Evolutionary conservation across 2,113 vertebrate species (phyloP), one percentile per base, ranked within the genome.

Genomic region (Cynocephalus volans): DNA sequence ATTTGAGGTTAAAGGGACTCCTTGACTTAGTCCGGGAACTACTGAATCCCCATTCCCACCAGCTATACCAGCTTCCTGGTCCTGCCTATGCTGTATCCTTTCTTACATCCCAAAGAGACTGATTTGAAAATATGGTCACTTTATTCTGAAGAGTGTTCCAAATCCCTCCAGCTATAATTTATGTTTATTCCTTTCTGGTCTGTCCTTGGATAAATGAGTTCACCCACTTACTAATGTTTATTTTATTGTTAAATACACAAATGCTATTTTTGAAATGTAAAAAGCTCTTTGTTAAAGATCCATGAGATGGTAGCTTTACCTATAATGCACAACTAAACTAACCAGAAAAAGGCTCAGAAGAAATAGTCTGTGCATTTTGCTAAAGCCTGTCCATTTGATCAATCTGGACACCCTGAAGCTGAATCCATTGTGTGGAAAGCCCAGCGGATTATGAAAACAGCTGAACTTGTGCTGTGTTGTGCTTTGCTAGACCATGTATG

Each of bases 201-300:
- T 94, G 79, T 93, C 45, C 54, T 93, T n/a, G 36, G 69, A n/a
- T 69, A 93, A 96, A 88, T 82, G 24, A 94, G 41, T 67, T 81
- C 9, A 72, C 41, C 28, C 26, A 88, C 6, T 88, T 45, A 84
- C 28, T 94, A 58, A 72, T 36, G 18, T 80, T 92, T 93, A 56
- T 89, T 88, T 92, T 95, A 77, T 86, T 90, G 33, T 91, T 88
- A 95, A 96, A 81, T 79, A 89, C 9, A 95, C 23, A 91, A 90
- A 80, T 84, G 65, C 24, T 84, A 18, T 72, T 93, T 96, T 95
- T 88, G 48, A 77, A 92, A 92, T 90, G 17, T 87, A 88, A 93
- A 97, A 93, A 93, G 24, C 31, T 81, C 45, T 89, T 89, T 87
- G 52, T 92, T 95, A 87, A 64, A 95, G 75, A 83, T 67, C 28